phyloP scores from a whole-genome alignment of 2,888 invertebrate genomes.

The Drosophila ustulata region DNA sequence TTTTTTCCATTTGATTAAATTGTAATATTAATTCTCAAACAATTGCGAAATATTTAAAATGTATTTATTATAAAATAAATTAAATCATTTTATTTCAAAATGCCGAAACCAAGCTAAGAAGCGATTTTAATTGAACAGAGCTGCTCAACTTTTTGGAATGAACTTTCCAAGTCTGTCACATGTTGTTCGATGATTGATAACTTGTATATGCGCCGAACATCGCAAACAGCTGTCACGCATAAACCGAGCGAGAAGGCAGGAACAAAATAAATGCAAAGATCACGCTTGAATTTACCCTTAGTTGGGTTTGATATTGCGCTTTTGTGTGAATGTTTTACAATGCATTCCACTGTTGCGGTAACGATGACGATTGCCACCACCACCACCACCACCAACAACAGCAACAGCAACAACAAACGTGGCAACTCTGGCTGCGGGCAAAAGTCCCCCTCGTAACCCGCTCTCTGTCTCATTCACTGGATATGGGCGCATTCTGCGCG shows the following conservation, averaged over 20 bases:
- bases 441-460: neutral
- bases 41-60: too few relatives aligned
- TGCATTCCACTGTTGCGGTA: constrained; percentile 78
- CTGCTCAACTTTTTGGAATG: too few relatives aligned
- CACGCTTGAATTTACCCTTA: constrained; percentile 53
- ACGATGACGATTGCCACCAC: constrained; percentile 78
- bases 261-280: constrained; percentile 47
- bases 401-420: constrained; percentile 51
- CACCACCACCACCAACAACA: constrained; percentile 48
- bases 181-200: neutral
- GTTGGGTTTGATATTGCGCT: constrained; percentile 54
- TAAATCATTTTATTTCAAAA: too few relatives aligned
- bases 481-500: constrained; percentile 59
- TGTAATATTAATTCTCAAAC: too few relatives aligned
- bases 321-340: constrained; percentile 76
- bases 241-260: constrained; percentile 22
- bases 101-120: too few relatives aligned
- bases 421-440: constrained; percentile 71
- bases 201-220: neutral
- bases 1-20: too few relatives aligned
- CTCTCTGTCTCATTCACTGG: constrained; percentile 13
- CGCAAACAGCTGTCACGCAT: constrained; percentile 35
- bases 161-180: too few relatives aligned
- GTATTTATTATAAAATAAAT: too few relatives aligned
- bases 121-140: too few relatives aligned